These are phyloP conservation scores for Pachycephala philippinensis DNA, from an alignment of 2,113 vertebrate genomes.

Conservation along the genomic window DNA sequence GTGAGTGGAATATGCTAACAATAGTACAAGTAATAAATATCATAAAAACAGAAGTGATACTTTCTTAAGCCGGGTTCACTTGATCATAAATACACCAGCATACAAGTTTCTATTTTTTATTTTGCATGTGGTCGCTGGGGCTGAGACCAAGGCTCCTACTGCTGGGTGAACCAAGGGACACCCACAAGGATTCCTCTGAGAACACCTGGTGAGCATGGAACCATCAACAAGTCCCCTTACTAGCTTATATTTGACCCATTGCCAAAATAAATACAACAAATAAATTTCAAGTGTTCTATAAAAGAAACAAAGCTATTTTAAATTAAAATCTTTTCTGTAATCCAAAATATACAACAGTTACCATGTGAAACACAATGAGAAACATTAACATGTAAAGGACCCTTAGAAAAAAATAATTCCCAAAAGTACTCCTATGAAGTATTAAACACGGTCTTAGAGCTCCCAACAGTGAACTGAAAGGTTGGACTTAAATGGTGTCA, in stretches of 20 bases:
- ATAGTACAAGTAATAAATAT: not conserved
- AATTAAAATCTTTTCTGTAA: not conserved
- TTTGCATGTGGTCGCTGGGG: not conserved
- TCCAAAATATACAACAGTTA: not conserved
- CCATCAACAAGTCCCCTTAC: not conserved
- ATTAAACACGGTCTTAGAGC: not conserved
- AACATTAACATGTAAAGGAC: not conserved
- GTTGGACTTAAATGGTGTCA: not conserved
- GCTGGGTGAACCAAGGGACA: not conserved
- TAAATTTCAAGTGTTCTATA: not conserved
- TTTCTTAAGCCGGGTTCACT: not conserved
- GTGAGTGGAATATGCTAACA: not conserved
- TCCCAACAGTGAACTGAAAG: not conserved
- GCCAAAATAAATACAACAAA: not conserved
- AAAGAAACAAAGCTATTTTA: not conserved
- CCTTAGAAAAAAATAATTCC: not conserved
- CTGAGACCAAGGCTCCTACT: not conserved
- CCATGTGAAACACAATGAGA: not conserved
- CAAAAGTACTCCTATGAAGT: not conserved
- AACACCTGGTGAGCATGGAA: rapidly evolving
- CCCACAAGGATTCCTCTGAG: not conserved
- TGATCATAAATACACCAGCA: not conserved
- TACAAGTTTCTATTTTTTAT: not conserved
- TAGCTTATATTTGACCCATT: not conserved
- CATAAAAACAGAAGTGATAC: not conserved